A percentile compares a stretch with the other conserved stretches of the same genome.
Conservation (phyloP, 2,888 invertebrate species). For the Eupithecia tripunctaria region DNA sequence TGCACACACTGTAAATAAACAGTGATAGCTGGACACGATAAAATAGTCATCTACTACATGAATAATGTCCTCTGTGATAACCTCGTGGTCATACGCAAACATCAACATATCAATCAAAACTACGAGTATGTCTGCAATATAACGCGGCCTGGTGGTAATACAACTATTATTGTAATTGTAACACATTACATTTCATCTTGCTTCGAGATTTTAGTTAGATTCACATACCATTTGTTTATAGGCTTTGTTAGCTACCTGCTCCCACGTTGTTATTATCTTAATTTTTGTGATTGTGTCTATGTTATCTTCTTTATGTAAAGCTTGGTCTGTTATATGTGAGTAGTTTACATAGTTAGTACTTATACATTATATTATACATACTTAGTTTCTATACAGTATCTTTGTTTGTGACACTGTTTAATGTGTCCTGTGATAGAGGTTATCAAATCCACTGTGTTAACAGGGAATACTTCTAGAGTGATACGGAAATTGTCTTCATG, state of each 20-base stretch:
- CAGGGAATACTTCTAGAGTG: conserved; percentile 48
- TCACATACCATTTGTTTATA: neutral
- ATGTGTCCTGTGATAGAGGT: conserved; percentile 49
- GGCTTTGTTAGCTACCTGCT: neutral
- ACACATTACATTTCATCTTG: neutral
- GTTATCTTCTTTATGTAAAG: neutral
- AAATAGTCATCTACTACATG: conserved; percentile 51
- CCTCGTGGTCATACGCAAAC: conserved; percentile 58
- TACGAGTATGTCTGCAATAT: conserved; percentile 68
- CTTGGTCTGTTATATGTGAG: neutral
- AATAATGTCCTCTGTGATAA: conserved; percentile 60
- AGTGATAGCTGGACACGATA: conserved; percentile 39
- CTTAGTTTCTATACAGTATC: conserved; percentile 18
- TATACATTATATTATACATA: too few species aligned
- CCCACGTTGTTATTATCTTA: neutral
- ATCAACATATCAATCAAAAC: conserved; percentile 73
- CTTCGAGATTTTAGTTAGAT: neutral
- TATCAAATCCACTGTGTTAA: conserved; percentile 61
- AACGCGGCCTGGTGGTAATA: conserved; percentile 51
- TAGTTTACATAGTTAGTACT: neutral
- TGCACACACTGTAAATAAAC: conserved; percentile 44
- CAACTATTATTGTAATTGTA: conserved; percentile 52
- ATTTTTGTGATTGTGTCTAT: neutral
- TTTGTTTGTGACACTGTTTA: conserved; percentile 25
- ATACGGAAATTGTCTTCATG: conserved; percentile 62